Conservation (phyloP, 2,113 vertebrate genomes). For the Grantiella picta region DNA sequence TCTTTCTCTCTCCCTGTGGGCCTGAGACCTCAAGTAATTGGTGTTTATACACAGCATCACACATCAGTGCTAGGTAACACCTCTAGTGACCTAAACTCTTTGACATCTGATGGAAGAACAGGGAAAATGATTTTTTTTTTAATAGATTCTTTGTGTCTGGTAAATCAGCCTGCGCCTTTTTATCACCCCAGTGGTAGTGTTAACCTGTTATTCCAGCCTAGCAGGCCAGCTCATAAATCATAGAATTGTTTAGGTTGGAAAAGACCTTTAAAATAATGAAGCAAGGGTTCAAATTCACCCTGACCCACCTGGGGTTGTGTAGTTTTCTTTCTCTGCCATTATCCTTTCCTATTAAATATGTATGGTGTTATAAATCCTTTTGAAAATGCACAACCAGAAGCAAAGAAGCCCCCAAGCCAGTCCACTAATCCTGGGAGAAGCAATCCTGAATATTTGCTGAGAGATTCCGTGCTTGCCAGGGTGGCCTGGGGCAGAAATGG, state of each 20-base stretch:
- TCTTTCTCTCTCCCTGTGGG: background rate
- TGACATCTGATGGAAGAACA: background rate
- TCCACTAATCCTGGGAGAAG: background rate
- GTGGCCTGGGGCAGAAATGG: background rate
- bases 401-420: background rate
- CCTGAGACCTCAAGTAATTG: background rate
- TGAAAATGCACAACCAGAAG: background rate
- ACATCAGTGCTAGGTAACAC: background rate
- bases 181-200: background rate
- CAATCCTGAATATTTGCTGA: background rate
- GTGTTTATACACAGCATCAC: background rate
- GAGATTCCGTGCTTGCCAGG: background rate
- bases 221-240: background rate
- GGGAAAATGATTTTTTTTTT: background rate
- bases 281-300: background rate
- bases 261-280: background rate
- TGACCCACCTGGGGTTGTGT: background rate
- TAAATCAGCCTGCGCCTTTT: background rate
- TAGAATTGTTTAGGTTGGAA: background rate
- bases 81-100: background rate
- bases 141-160: background rate
- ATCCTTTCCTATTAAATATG: background rate
- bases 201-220: background rate
- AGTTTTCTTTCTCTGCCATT: background rate
- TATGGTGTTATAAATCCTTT: background rate